Conservation (phyloP, 2,113 vertebrate species). For the Panthera tigris region DNA sequence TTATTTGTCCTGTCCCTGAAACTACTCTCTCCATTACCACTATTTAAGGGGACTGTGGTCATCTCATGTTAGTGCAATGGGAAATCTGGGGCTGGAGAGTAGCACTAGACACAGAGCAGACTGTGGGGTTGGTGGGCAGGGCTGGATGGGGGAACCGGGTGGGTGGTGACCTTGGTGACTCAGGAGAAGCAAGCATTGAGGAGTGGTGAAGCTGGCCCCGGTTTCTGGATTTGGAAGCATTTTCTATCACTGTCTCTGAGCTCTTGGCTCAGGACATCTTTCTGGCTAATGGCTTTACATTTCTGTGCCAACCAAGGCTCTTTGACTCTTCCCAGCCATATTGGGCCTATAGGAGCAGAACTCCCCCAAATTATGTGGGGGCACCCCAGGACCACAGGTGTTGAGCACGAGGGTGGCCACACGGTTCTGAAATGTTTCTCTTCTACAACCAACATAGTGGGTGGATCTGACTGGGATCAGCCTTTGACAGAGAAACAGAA, state of each 20-base stretch:
- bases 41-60: background rate
- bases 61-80: background rate
- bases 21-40: background rate
- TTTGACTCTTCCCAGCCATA: background rate
- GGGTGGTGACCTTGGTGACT: fast-evolving
- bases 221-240: background rate
- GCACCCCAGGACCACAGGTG: background rate
- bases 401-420: background rate
- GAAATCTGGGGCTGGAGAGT: background rate
- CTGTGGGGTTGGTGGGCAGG: background rate
- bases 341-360: background rate
- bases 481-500: background rate
- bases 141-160: background rate
- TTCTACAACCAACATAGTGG: background rate
- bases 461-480: background rate
- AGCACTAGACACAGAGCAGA: background rate
- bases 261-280: background rate
- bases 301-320: background rate
- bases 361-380: background rate
- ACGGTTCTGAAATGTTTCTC: background rate
- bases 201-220: background rate
- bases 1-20: background rate
- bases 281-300: background rate
- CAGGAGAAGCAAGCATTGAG: background rate
- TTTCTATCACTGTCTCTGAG: background rate